Base-by-base conservation (phyloP, 2,113 vertebrate species). In the Butorides virescens region DNA sequence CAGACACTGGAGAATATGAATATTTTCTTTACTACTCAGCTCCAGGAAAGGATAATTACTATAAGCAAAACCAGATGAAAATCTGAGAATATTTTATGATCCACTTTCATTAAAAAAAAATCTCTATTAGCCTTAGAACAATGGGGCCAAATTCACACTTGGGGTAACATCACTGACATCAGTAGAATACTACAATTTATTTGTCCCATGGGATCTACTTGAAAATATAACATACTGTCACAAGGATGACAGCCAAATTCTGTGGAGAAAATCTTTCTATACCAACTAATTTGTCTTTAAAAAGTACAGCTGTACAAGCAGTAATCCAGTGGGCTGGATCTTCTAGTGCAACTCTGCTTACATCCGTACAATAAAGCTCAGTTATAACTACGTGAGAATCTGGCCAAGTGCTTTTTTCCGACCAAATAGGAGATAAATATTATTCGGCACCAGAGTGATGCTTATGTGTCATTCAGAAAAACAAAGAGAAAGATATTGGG, bases 1-100 rank as follows among this genome's bases (percentile, higher is more conserved):
- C 91, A 95, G 95, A 88, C 92, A 63, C 37, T 90, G 71, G 93
- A 97, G 94, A 96, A 91, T 82, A 95, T 70, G 89, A 93, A 79
- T 96, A 94, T 97, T 97, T 97, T 90, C 92, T 96, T 95, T 91
- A 92, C 95, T 95, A 76, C 71, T 95, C 91, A 92, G 93, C 89
- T 95, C 71, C 50, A 71, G 86, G 94, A 96, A 97, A 92, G 81
- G 55, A 94, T 96, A 95, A 97, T 97, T 94, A 87, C 71, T 66
- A 68, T 96, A 97, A 97, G 80, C 73, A 95, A 96, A 96, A 86
- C 91, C 96, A 97, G 95, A 96, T 94, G 96, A 95, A 95, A 95
- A 96, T 95, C 84, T 77, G 77, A 96, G 94, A 90, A 95, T 96
- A 97, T 95, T 97, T 96, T 94, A 96, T 90, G 85, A 95, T 95